Evolutionary conservation across 2,888 invertebrate species (phyloP), one percentile per base, ranked within the genome.

Genomic region (Trachelus stipa): DNA sequence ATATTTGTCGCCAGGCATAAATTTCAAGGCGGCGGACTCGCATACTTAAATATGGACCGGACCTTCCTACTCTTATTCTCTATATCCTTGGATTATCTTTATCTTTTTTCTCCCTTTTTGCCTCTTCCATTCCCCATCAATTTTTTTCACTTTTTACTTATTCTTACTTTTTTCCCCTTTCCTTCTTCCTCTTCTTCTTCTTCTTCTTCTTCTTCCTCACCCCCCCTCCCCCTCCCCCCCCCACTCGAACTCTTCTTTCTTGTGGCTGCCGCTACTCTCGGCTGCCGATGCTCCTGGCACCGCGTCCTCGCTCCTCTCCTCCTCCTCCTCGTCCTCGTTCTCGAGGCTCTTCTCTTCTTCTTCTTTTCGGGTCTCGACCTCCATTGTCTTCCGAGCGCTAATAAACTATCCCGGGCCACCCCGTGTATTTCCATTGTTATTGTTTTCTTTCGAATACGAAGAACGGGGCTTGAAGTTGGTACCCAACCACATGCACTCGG

Each of bases 351-450:
- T 35, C 73, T 40, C 56, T 76, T 85, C 87, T 87, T 84, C 85
- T 88, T 90, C 88, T 88, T 90, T 90, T 90, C 88, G 88, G 90
- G 90, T 90, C 90, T 85, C 88, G 90, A 90, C 90, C 90, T 90
- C 90, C 88, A 90, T 90, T 90, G 90, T 90, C 89, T 90, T 84
- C 85, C 81, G 86, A 89, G 86, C 90, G 87, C 90, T 90, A 90
- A 90, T 90, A 90, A 90, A 90, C 90, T 87, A 90, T 90, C 88
- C 87, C 81, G 82, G 89, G 89, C 89, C 88, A 88, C 88, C 89
- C 90, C 88, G 84, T 82, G 84, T 82, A 86, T 84, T 83, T 84
- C 85, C 86, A 86, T 87, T 88, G 85, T 88, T 87, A 85, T 87
- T 88, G 88, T 88, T 85, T 81, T 81, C 73, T 30, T 75, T 77